A percentile compares a stretch with the other conserved stretches of the same genome.
These are phyloP conservation scores for Himalopsyche kuldschensis DNA, from an alignment of 2,888 invertebrate species.

Conservation along the genomic window DNA sequence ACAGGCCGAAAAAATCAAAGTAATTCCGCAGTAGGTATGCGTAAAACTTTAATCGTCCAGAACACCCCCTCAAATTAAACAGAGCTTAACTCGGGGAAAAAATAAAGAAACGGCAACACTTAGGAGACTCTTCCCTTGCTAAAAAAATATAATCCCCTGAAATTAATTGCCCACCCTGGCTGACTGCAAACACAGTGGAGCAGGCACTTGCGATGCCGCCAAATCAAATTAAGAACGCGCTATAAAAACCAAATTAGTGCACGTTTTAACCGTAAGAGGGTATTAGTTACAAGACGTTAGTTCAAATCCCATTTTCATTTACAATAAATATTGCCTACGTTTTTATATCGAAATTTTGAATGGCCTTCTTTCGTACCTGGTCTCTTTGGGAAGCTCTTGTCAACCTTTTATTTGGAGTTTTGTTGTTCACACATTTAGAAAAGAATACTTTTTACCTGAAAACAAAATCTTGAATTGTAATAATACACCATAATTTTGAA, in stretches of 20 bases:
- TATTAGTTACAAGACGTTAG: slow-evolving; percentile 63
- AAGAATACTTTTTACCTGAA: too few species aligned
- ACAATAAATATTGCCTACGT: slow-evolving; percentile 61
- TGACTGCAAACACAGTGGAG: slow-evolving; percentile 34
- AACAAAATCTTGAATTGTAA: too few species aligned
- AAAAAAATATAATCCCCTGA: slow-evolving; percentile 61
- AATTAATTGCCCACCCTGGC: slow-evolving; percentile 58
- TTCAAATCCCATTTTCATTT: slow-evolving; percentile 63
- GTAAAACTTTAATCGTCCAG: slow-evolving; percentile 64
- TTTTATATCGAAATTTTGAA: slow-evolving; percentile 35
- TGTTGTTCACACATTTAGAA: too few species aligned
- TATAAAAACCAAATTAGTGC: slow-evolving; percentile 64
- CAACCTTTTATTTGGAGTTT: slow-evolving; percentile 14
- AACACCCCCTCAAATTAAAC: slow-evolving; percentile 64
- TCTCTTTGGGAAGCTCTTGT: slow-evolving; percentile 12
- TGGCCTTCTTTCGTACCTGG: slow-evolving; percentile 24
- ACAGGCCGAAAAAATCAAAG: slow-evolving; percentile 48
- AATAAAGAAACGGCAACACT: slow-evolving; percentile 37
- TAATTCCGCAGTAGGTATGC: slow-evolving; percentile 64
- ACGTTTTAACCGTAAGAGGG: slow-evolving; percentile 62
- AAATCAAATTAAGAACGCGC: slow-evolving; percentile 63
- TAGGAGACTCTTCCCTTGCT: slow-evolving; percentile 42
- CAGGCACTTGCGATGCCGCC: slow-evolving; percentile 56
- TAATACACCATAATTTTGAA: too few species aligned
- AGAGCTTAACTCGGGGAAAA: slow-evolving; percentile 53